Evolutionary conservation across 2,888 invertebrate species (phyloP).

Genomic region (Nomada hirtipes): DNA sequence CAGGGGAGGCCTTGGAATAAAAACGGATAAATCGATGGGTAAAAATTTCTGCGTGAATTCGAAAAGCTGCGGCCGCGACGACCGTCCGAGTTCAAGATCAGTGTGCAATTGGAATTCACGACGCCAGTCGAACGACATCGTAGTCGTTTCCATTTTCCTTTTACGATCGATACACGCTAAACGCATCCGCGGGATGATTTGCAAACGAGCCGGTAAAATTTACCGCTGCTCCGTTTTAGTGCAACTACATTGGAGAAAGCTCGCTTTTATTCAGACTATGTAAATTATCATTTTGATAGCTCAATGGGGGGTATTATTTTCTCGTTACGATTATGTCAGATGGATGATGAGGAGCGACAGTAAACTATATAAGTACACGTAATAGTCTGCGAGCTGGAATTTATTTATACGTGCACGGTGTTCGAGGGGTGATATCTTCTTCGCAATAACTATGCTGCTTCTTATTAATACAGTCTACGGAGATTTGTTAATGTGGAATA

Average conservation of each 20-base stretch:
- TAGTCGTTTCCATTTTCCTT: background rate
- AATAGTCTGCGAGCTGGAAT: too few species aligned
- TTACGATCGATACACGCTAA: background rate
- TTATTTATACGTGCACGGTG: too few species aligned
- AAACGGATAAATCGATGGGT: conserved; percentile 56
- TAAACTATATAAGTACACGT: too few species aligned
- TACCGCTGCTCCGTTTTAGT: background rate
- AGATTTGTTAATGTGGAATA: too few species aligned
- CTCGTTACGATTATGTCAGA: too few species aligned
- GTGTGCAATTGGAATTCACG: background rate
- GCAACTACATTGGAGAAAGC: background rate
- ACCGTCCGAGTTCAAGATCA: conserved; percentile 26
- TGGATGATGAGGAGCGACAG: too few species aligned
- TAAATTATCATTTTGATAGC: background rate
- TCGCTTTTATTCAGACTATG: too few species aligned
- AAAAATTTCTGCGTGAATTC: conserved; percentile 42
- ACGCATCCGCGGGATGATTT: conserved; percentile 10
- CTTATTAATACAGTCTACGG: too few species aligned
- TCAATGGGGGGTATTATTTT: background rate
- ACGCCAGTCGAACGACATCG: background rate
- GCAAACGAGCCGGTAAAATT: conserved; percentile 19
- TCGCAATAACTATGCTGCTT: too few species aligned
- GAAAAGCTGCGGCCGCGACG: conserved; percentile 7
- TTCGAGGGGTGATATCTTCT: too few species aligned
- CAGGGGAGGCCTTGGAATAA: conserved; percentile 48